Conservation (phyloP, 2,888 invertebrate genomes). For the Heliconius charithonia region DNA sequence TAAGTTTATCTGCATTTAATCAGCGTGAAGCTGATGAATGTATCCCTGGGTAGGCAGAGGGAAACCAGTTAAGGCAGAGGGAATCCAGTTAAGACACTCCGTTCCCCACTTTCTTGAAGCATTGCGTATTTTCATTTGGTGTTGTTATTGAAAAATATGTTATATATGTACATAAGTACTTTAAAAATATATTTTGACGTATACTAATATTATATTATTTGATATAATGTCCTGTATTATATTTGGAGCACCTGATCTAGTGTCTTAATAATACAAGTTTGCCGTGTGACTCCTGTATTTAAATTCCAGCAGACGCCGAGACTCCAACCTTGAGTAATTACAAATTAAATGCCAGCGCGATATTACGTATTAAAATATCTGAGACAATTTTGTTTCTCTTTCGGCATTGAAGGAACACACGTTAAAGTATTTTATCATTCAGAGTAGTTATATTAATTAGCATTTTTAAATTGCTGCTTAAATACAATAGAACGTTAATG, state of each 20-base stretch:
- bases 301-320: constrained; percentile 63
- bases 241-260: constrained; percentile 55
- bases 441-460: background rate
- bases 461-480: background rate
- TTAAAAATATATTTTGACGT: background rate
- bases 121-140: background rate
- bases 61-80: too few species aligned
- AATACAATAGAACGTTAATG: constrained; percentile 1
- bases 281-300: constrained; percentile 61
- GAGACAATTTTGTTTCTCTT: constrained; percentile 43
- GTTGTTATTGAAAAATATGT: background rate
- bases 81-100: too few species aligned
- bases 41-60: too few species aligned
- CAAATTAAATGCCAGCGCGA: constrained; percentile 69
- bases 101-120: too few species aligned
- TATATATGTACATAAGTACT: background rate
- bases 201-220: background rate
- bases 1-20: background rate
- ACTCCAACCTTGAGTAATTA: constrained; percentile 66
- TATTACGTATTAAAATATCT: constrained; percentile 59
- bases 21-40: too few species aligned
- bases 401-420: constrained; percentile 25
- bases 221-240: background rate
- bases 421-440: constrained; percentile 9
- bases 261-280: constrained; percentile 76